phyloP scores from a whole-genome alignment of 2,888 invertebrate genomes.

The Timema cristinae region DNA sequence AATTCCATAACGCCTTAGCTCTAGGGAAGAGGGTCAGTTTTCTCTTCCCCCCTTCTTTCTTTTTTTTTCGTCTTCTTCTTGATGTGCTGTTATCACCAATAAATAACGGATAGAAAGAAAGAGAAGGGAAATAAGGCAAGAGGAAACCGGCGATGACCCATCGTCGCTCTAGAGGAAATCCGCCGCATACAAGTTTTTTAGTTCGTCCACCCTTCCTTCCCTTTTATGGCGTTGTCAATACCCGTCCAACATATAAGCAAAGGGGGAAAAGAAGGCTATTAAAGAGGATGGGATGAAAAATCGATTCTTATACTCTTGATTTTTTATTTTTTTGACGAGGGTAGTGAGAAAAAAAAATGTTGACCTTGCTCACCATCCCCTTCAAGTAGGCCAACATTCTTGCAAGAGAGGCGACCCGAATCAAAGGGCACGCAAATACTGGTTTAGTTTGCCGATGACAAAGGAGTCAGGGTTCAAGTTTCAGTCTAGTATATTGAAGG shows the following conservation, averaged over 20 bases:
- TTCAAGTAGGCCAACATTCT: too few relatives aligned
- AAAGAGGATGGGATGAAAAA: slow-evolving; percentile 24
- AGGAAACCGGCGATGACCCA: slow-evolving; percentile 24
- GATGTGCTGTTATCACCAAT: slow-evolving; percentile 32
- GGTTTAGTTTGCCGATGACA: too few relatives aligned
- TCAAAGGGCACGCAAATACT: too few relatives aligned
- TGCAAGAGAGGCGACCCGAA: too few relatives aligned
- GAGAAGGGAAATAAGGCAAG: slow-evolving; percentile 12
- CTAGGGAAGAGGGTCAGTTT: neutral
- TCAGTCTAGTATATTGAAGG: too few relatives aligned
- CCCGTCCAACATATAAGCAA: slow-evolving; percentile 21
- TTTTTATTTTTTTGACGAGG: too few relatives aligned
- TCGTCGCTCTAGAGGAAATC: slow-evolving; percentile 23
- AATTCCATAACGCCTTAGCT: slow-evolving; percentile 26
- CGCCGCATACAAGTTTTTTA: slow-evolving; percentile 22
- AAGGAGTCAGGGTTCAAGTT: too few relatives aligned
- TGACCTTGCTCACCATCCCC: too few relatives aligned
- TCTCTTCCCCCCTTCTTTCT: neutral
- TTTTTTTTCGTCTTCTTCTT: slow-evolving; percentile 20
- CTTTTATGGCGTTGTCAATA: slow-evolving; percentile 26
- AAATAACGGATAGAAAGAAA: slow-evolving; percentile 30
- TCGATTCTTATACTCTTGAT: slow-evolving; percentile 7
- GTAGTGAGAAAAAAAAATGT: too few relatives aligned
- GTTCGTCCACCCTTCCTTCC: neutral
- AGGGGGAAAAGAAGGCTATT: slow-evolving; percentile 15